Conservation (phyloP, 2,113 vertebrate genomes). For the Forbesichthys agassizii region DNA sequence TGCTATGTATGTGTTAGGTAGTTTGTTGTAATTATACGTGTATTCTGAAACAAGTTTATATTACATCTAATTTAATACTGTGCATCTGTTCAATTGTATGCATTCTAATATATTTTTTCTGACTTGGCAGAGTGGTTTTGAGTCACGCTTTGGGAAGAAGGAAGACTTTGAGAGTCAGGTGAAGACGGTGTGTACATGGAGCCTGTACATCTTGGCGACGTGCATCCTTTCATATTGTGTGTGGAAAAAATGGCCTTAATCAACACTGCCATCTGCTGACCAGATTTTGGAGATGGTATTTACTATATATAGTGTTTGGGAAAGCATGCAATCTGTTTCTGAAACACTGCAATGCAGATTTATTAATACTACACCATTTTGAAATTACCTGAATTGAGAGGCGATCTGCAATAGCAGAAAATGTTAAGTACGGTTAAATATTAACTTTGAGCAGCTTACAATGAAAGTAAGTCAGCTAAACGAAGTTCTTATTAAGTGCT, state of each 20-base stretch:
- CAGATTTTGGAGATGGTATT: not conserved
- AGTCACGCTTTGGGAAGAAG: slow-evolving; percentile 66
- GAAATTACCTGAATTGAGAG: not conserved
- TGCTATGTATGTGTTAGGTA: no score
- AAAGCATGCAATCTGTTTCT: not conserved
- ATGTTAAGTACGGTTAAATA: no score
- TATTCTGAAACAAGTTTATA: no score
- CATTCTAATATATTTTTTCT: not conserved
- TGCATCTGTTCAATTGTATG: no score
- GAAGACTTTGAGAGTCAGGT: slow-evolving; percentile 64
- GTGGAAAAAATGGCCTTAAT: slow-evolving; percentile 54
- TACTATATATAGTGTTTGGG: not conserved
- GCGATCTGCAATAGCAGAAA: not conserved
- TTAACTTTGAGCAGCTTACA: no score
- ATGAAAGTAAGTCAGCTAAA: no score
- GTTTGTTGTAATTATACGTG: no score
- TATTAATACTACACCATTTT: not conserved
- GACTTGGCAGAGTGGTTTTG: slow-evolving; percentile 66
- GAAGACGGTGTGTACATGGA: slow-evolving; percentile 66
- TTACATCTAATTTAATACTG: no score
- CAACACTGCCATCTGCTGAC: slow-evolving; percentile 45
- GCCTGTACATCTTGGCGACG: slow-evolving; percentile 53
- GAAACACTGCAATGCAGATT: not conserved
- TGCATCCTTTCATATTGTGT: slow-evolving; percentile 57
- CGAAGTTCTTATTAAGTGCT: not conserved